Percentiles rank a stretch among this genome's conserved stretches.
These are phyloP conservation scores for Eptesicus fuscus DNA, from an alignment of 2,113 vertebrate genomes.

Conservation along the genomic window DNA sequence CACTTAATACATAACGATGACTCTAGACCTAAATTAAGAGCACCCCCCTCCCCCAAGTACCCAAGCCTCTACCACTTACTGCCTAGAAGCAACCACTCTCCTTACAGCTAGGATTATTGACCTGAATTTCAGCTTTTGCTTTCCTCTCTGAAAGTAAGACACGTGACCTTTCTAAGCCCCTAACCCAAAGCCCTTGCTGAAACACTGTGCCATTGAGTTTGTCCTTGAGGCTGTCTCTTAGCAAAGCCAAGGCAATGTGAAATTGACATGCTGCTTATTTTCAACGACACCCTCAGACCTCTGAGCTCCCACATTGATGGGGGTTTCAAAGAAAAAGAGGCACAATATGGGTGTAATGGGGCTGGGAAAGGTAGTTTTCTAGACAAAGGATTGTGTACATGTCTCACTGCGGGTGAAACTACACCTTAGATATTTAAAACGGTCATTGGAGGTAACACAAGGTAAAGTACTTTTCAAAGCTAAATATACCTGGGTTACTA, in stretches of 20 bases:
- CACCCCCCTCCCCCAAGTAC: background rate
- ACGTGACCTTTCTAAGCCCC: conserved; percentile 1
- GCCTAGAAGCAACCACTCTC: conserved; percentile 14
- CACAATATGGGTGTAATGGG: background rate
- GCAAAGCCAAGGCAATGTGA: background rate
- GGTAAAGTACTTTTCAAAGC: background rate
- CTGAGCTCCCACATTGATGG: background rate
- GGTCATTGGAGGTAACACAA: background rate
- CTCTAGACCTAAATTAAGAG: conserved; percentile 66
- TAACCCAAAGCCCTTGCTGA: background rate
- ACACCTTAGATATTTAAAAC: background rate
- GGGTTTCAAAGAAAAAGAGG: background rate
- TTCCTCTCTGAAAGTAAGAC: conserved; percentile 5
- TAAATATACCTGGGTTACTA: background rate
- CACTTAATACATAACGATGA: conserved; percentile 77
- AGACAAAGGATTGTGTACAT: background rate
- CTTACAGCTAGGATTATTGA: conserved; percentile 50
- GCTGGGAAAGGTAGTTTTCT: background rate
- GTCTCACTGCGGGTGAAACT: background rate
- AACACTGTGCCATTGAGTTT: conserved; percentile 29
- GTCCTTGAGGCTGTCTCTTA: background rate
- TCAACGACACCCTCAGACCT: background rate
- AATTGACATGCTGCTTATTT: background rate
- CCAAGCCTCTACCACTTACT: background rate
- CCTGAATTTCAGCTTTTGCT: conserved; percentile 5